Evolutionary conservation across 2,797 vertebrate species (phyloP), one percentile per base, ranked within the genome.

Genomic region (Pempheris klunzingeri): DNA sequence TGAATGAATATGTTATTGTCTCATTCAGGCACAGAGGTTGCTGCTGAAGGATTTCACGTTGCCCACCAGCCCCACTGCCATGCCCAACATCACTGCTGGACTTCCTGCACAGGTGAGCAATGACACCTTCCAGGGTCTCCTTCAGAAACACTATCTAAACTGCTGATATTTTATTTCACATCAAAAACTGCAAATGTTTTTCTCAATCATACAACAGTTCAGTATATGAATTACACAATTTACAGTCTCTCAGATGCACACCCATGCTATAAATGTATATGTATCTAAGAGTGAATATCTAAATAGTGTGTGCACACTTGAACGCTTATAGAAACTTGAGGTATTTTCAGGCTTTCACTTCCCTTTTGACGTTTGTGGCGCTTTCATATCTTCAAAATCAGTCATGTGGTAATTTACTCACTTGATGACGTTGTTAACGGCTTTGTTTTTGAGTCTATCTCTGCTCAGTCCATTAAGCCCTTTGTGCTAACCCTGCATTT

Each of bases 61-160:
- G 85, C 90, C 86, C 14, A 53, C 74, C 58, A 82, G 93, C 28
- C 79, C 92, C 18, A 86, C 92, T 69, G 92, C 94, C 54, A 94
- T 94, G 90, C 95, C 91, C 91, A 95, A 95, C 85, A 95, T 97
- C 91, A 96, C 95, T 0, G 93, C 96, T 83, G 96, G 96, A 34
- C 90, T 96, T 65, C 96, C 96, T 3, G 95, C 96, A 67, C 92
- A 96, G 84, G 84, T 93, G 54, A 82, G 77, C 22, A 50, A 30
- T 2, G 1, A 38, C 8, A 17, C 24, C 12, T 3, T 34, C 12
- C 3, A 18, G 5, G 34, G 7, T 36, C 61, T 32, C 30, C 11
- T 36, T 53, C 7, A 47, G 26, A 72, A 62, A 36, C 5, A 43
- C 2, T 49, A 24, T 61, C 32, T 60, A 22, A 62, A 68, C 18